Percentiles rank a stretch among this genome's conserved stretches.
Evolutionary conservation across 2,888 invertebrate species (phyloP).

Genomic region (Silvanus unidentatus): DNA sequence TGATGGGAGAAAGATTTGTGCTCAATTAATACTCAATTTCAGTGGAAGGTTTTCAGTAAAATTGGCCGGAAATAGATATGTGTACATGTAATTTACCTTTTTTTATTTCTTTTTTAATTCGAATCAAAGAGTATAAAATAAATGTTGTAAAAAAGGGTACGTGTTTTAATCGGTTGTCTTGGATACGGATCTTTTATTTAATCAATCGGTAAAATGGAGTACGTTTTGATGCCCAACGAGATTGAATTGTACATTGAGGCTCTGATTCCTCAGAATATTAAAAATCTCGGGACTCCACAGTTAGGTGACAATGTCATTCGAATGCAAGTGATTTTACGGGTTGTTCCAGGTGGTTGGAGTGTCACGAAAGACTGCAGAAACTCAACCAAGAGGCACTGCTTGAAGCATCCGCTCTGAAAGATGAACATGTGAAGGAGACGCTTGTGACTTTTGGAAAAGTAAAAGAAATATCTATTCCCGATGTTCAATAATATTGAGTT

Average conservation of each 20-base stretch:
- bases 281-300: slow-evolving; percentile 61
- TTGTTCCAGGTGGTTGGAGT: slow-evolving; percentile 70
- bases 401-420: slow-evolving; percentile 70
- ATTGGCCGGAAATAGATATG: neutral
- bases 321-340: neutral
- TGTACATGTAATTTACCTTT: neutral
- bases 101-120: neutral
- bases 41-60: neutral
- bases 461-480: neutral
- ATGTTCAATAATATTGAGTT: neutral
- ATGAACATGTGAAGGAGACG: slow-evolving; percentile 81
- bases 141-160: neutral
- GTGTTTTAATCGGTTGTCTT: too few species aligned
- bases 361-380: slow-evolving; percentile 77
- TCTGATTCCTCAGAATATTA: slow-evolving; percentile 60
- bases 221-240: slow-evolving; percentile 60
- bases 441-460: slow-evolving; percentile 72
- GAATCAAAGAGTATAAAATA: slow-evolving; percentile 1
- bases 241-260: slow-evolving; percentile 69
- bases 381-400: slow-evolving; percentile 82
- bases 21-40: neutral
- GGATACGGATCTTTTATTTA: neutral
- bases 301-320: slow-evolving; percentile 29
- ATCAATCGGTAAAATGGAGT: slow-evolving; percentile 46
- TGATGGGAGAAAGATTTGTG: neutral